Evolutionary conservation across 2,888 invertebrate genomes (phyloP).

Genomic region (Lycaena phlaeas): DNA sequence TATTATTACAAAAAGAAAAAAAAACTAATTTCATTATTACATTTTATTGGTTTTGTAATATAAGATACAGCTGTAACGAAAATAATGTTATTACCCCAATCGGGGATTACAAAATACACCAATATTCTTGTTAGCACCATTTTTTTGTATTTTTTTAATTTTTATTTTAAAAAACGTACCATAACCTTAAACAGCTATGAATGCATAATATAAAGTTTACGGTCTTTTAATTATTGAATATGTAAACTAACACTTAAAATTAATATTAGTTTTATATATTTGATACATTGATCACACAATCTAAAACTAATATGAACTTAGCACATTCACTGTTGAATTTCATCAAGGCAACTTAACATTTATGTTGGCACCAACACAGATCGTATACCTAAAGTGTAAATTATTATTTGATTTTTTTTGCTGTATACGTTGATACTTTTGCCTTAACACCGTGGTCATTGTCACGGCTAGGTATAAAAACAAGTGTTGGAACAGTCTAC

Average conservation of each 20-base stretch:
- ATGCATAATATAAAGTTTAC: constrained; percentile 52
- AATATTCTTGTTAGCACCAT: constrained; percentile 67
- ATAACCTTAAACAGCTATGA: constrained; percentile 56
- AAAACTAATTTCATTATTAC: constrained; percentile 16
- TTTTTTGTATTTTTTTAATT: constrained; percentile 44
- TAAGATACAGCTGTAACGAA: constrained; percentile 56
- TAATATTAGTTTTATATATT: constrained; percentile 38
- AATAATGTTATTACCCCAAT: constrained; percentile 52
- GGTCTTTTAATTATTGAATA: constrained; percentile 49
- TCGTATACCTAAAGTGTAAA: background rate
- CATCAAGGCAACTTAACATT: background rate
- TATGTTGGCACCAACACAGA: background rate
- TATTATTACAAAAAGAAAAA: too few relatives aligned
- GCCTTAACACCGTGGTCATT: too few relatives aligned
- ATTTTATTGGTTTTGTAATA: constrained; percentile 62
- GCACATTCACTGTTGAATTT: constrained; percentile 25
- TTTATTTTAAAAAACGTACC: constrained; percentile 57
- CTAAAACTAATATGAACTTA: constrained; percentile 42
- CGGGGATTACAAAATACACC: constrained; percentile 51
- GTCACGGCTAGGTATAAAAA: background rate
- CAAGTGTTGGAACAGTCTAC: background rate
- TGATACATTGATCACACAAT: constrained; percentile 44
- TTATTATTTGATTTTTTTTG: too few relatives aligned
- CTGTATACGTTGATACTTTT: too few relatives aligned
- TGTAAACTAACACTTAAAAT: constrained; percentile 34